Conservation (phyloP, 2,113 vertebrate genomes). For the Corvus cornix region DNA sequence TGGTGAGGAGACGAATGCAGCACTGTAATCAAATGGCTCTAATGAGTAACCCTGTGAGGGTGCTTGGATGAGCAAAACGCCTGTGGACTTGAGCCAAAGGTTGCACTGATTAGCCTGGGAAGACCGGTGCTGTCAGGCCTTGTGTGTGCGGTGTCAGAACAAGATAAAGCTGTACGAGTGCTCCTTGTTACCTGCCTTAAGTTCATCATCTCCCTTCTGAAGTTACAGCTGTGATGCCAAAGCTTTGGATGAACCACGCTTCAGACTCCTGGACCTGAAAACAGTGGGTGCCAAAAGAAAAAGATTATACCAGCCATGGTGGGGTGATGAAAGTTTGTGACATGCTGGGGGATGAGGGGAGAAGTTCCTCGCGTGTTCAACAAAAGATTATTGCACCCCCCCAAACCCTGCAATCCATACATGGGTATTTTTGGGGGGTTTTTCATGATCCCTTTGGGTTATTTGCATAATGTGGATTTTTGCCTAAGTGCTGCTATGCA, state of each 20-base stretch:
- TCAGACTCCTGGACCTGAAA: neutral
- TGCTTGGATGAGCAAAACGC: neutral
- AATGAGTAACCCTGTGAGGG: neutral
- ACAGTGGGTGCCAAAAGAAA: neutral
- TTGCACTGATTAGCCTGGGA: neutral
- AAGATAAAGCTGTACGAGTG: neutral
- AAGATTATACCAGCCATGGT: rapidly evolving
- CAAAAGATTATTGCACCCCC: neutral
- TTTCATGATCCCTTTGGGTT: neutral
- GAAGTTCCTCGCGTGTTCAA: neutral
- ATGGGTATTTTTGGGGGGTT: neutral
- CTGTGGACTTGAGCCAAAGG: neutral
- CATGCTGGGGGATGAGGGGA: neutral
- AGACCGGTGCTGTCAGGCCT: neutral
- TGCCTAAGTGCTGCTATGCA: neutral
- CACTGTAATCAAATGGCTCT: neutral
- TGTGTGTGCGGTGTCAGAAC: neutral
- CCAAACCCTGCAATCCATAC: neutral
- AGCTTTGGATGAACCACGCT: neutral
- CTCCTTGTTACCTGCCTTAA: neutral
- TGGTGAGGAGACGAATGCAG: neutral
- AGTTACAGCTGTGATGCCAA: neutral
- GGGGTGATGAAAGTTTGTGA: neutral
- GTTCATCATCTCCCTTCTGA: neutral
- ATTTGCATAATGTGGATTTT: neutral